Evolutionary conservation across 1,140 invertebrate genomes (phyloP), one percentile per base, ranked within the genome.

Genomic region (Drosophila arawakana): DNA sequence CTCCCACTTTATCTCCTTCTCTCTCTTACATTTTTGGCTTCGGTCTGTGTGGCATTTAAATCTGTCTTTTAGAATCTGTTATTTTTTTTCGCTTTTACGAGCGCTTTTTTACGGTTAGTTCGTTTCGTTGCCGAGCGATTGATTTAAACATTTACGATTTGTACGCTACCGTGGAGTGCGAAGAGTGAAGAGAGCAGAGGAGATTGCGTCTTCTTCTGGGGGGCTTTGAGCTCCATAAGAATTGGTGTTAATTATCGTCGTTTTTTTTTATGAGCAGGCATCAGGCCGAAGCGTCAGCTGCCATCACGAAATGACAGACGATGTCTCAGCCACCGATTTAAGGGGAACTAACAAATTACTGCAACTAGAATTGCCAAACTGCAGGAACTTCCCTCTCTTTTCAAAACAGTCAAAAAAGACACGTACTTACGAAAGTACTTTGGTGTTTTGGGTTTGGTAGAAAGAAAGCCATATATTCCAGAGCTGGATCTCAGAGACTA

Each of bases 21-120:
- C 15, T 52, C 41, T 13, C 34, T 47, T 52, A 15, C 39, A 15
- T 59, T 39, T 59, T 46, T 34, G 34, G 60, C 41, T 62, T 58
- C 52, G 44, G 54, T 47, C 73, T 86, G 82, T 86, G 83, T 86
- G 82, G 82, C 82, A 82, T 86, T 85, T 78, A n/a, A 58, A 72
- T 30, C 25, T 66, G 61, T 52, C 54, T 37, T 72, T 21, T 13
- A 54, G 59, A 61, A 74, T 71, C 58, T 69, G 46, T 63, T 72
- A 30, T 30, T 55, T 85, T 55, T 55, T 78, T 69, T 58, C 41
- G 57, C 39, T 80, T 84, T 86, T 83, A 86, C 76, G 80, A 88
- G 63, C 66, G 50, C 35, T 76, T 74, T 76, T 83, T 83, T 84
- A 85, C 81, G 81, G 81, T 85, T 84, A 85, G 57, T 73, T 83